Base-by-base conservation (phyloP, 2,797 vertebrate genomes). In the Phrynocephalus forsythii region DNA sequence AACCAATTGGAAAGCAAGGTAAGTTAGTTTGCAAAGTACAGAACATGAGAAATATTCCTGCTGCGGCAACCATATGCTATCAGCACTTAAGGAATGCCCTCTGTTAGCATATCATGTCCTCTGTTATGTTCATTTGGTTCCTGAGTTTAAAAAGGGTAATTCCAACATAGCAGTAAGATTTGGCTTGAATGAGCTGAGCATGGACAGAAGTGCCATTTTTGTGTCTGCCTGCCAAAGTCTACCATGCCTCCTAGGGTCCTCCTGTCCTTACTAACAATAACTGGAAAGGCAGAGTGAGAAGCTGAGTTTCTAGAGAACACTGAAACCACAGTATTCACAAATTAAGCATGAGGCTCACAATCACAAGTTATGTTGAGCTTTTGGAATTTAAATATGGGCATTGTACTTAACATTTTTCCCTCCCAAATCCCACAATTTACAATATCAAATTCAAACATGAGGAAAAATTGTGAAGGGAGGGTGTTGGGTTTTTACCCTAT, bases 391-490 rank as follows among this genome's bases (percentile, higher is more conserved):
- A 73, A 79, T 76, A 77, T 56, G 80, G 80, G 3, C 73, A 38
- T 78, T 69, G 80, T 38, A 38, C 52, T 77, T 63, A 83, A 83
- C 18, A 87, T 78, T 76, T 73, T 5, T 56, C 82, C 48, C 24
- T 38, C 66, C 60, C n/a, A 5, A 67, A 82, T 48, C 44, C 18
- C 71, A 82, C 30, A 56, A 7, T 77, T 82, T 83, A 68, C 44
- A 38, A 30, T 85, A 69, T 79, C 84, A 79, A 73, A 73, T 72
- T 63, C 52, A 48, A 82, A 73, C 80, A 90, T 94, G 94, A 95
- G 95, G 95, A 94, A 93, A 94, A 93, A 95, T 95, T 94, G 93
- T 94, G 93, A 82, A 86, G 87, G 90, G 33, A 83, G 91, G 73
- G 90, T 82, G 94, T 94, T 87, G 83, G 92, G 30, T 44, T 82